These are phyloP conservation scores for Meta bourneti DNA, from an alignment of 2,888 invertebrate species.

Conservation along the genomic window DNA sequence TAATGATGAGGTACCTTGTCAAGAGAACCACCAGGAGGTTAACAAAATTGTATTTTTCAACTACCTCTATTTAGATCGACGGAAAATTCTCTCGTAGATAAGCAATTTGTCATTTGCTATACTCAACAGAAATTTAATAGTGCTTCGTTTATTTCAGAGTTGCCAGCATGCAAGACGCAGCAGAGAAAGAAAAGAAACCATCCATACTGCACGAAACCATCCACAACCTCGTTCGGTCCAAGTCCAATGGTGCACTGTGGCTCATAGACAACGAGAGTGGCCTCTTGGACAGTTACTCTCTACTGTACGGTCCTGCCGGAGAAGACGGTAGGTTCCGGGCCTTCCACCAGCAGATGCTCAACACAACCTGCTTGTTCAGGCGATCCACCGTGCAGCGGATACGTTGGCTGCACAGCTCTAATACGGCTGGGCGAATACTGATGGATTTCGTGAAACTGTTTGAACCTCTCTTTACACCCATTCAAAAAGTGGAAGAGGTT, in stretches of 20 bases:
- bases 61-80: too few relatives aligned
- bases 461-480: constrained; percentile 78
- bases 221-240: constrained; percentile 80
- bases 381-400: constrained; percentile 78
- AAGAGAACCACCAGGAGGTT: too few relatives aligned
- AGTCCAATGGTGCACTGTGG: constrained; percentile 80
- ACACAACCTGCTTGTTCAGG: constrained; percentile 80
- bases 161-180: constrained; percentile 81
- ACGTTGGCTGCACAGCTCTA: constrained; percentile 71
- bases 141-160: constrained; percentile 79
- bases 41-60: too few relatives aligned
- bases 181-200: constrained; percentile 80
- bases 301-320: constrained; percentile 78
- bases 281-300: constrained; percentile 80
- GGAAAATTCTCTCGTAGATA: too few relatives aligned
- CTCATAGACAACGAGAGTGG: constrained; percentile 82
- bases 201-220: constrained; percentile 80
- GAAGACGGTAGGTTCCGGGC: constrained; percentile 78
- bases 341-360: constrained; percentile 80
- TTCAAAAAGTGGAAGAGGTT: constrained; percentile 77
- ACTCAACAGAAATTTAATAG: too few relatives aligned
- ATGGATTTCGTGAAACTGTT: constrained; percentile 76
- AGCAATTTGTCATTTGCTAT: too few relatives aligned
- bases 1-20: too few relatives aligned
- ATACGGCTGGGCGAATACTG: constrained; percentile 77